phyloP scores from a whole-genome alignment of 2,113 vertebrate genomes.

The Melanerpes formicivorus region DNA sequence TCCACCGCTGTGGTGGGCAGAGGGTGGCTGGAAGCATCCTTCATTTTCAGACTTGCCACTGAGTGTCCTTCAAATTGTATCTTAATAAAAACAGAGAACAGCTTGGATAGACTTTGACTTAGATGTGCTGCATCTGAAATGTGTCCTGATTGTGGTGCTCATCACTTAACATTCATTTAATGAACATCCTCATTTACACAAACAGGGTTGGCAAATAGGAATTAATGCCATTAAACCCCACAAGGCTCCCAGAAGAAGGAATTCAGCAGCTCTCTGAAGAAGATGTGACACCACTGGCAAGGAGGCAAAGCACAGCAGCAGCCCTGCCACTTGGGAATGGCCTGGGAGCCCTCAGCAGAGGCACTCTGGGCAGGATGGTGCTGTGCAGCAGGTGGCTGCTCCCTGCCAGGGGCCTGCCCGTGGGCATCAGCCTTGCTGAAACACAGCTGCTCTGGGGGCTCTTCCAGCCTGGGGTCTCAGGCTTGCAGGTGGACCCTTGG shows the following conservation, averaged over 20 bases:
- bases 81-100: conserved; percentile 57
- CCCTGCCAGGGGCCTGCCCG: background rate
- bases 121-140: conserved; percentile 55
- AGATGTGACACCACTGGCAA: conserved; percentile 29
- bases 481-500: background rate
- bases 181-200: conserved; percentile 65
- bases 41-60: background rate
- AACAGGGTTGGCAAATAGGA: conserved; percentile 65
- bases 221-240: conserved; percentile 50
- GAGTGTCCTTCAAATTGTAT: conserved; percentile 35
- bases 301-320: background rate
- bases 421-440: rapidly evolving
- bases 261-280: conserved; percentile 44
- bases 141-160: conserved; percentile 65
- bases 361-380: background rate
- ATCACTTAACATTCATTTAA: conserved; percentile 63
- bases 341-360: background rate
- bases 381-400: rapidly evolving
- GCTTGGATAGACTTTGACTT: conserved; percentile 63
- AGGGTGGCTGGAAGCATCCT: background rate
- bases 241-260: conserved; percentile 28
- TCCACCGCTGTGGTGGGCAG: background rate
- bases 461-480: background rate
- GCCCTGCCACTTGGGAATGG: background rate
- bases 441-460: background rate